phyloP scores from a whole-genome alignment of 2,797 vertebrate genomes.

The Melanogrammus aeglefinus region DNA sequence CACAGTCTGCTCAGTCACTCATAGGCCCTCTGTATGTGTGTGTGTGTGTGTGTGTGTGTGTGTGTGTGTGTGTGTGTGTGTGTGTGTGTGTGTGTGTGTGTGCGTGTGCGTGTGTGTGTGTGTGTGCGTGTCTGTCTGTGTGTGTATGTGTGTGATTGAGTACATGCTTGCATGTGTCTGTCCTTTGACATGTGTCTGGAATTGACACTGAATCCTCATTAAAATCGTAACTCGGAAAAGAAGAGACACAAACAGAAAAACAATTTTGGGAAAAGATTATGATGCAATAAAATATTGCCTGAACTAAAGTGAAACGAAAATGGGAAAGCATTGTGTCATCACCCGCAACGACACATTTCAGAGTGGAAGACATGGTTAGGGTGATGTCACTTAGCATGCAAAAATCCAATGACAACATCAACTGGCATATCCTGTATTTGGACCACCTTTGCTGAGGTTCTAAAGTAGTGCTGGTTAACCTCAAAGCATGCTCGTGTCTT shows the following conservation, averaged over 20 bases:
- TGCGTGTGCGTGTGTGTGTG: too few relatives aligned
- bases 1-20: slow-evolving; percentile 56
- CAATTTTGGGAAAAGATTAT: too few relatives aligned
- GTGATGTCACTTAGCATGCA: neutral
- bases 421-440: neutral
- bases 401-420: neutral
- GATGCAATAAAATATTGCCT: too few relatives aligned
- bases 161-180: neutral
- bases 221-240: neutral
- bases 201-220: neutral
- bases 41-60: slow-evolving; percentile 10
- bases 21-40: neutral
- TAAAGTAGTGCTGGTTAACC: neutral
- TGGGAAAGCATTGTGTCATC: too few relatives aligned
- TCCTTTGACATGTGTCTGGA: neutral
- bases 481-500: neutral
- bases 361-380: neutral
- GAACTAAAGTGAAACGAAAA: too few relatives aligned
- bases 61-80: slow-evolving; percentile 9
- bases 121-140: too few relatives aligned
- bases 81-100: neutral
- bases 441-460: neutral
- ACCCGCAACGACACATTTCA: too few relatives aligned
- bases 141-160: neutral
- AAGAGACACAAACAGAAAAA: too few relatives aligned